These are phyloP conservation scores for Muraenolepis orangiensis DNA, from an alignment of 2,797 vertebrate species.

Conservation along the genomic window DNA sequence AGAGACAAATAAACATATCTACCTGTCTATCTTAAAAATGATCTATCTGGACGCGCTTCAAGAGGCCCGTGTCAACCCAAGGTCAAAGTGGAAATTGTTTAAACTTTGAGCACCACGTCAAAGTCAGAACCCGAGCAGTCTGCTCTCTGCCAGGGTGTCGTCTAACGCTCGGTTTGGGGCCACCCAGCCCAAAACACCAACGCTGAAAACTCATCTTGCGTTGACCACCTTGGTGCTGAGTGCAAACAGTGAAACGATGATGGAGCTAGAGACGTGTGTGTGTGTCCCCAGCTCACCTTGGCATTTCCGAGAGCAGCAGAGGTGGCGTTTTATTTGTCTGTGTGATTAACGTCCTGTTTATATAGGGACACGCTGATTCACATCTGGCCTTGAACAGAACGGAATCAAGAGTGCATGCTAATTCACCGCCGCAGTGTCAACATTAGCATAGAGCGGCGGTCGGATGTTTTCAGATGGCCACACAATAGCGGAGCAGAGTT, in stretches of 20 bases:
- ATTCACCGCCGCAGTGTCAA: conserved; percentile 43
- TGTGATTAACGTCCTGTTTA: conserved; percentile 28
- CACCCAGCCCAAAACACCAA: neutral
- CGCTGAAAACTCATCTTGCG: neutral
- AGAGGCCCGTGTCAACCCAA: too few species aligned
- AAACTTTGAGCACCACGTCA: too few species aligned
- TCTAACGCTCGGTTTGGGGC: neutral
- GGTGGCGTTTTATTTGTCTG: neutral
- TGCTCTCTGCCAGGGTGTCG: neutral
- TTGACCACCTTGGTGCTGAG: neutral
- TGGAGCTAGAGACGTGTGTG: neutral
- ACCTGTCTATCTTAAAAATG: too few species aligned
- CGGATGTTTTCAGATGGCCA: conserved; percentile 3
- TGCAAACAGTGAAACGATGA: neutral
- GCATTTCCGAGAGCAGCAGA: neutral
- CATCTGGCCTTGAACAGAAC: conserved; percentile 16
- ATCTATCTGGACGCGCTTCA: too few species aligned
- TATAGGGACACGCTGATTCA: conserved; percentile 21
- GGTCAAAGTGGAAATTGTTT: too few species aligned
- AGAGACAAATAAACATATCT: too few species aligned
- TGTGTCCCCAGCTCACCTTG: neutral
- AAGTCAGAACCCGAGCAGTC: too few species aligned
- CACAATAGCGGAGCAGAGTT: too few species aligned
- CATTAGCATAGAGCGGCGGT: conserved; percentile 42
- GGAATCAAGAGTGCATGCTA: conserved; percentile 25